Base-by-base conservation (phyloP, 2,888 invertebrate species). In the Myopa tessellatipennis region DNA sequence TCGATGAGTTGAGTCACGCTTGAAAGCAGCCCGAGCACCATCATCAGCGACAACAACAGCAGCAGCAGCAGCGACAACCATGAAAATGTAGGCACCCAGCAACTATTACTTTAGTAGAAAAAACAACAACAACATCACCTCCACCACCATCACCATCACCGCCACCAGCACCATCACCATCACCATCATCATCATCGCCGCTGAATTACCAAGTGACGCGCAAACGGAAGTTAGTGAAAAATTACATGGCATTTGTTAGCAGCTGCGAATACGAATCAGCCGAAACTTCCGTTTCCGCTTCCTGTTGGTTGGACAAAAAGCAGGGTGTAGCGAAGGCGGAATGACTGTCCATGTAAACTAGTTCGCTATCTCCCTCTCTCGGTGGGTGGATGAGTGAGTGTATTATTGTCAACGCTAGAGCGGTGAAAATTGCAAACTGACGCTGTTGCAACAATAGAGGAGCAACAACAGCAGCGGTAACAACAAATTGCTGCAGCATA, bases 221-320 rank as follows among this genome's bases (percentile, higher is more conserved):
- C 71, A 60, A 68, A 72, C 74, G 76, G 76, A 79, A 80, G 80
- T 79, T 77, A 81, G 78, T 81, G 78, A 81, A 80, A 80, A 79
- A 81, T 80, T 81, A 77, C 79, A 77, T 78, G 78, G 79, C 79
- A 80, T 81, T 81, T 81, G 80, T 80, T 79, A 79, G 78, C 78
- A 78, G 69, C 75, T 76, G 79, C 74, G 77, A 71, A 77, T 78
- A 68, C 76, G 68, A 79, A 76, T 74, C 76, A 79, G 74, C 77
- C 78, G 77, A 78, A 77, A 78, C 80, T 76, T 78, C 74, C 75
- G 75, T 63, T 78, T 78, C 79, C 77, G 73, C 26, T 63, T 78
- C 79, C 77, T 68, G 26, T 63, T 40, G 74, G 34, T 34, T 10
- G 36, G 26, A 68, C n/a, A 18, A 45, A 58, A 14, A 45, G 16